phyloP scores from a whole-genome alignment of 2,113 vertebrate genomes.

The Ceyx margarethae region DNA sequence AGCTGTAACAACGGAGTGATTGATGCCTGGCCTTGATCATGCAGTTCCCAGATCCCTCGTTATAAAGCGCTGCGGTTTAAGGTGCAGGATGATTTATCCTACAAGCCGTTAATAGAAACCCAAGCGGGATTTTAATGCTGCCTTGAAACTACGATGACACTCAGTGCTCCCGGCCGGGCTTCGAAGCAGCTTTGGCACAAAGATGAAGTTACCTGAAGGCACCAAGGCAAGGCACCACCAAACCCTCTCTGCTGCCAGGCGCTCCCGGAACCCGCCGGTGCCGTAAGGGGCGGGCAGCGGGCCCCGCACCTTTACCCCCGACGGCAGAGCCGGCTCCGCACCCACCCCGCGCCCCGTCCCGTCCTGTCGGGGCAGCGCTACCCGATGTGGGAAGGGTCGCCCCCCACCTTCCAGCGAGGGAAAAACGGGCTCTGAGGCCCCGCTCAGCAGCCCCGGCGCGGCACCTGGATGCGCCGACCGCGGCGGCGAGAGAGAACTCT shows the following conservation, averaged over 20 bases:
- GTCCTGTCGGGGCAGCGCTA: not conserved
- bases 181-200: accelerated
- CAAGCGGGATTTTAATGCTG: accelerated
- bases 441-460: not conserved
- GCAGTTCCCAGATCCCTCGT: not conserved
- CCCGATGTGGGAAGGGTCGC: not conserved
- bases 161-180: not conserved
- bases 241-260: not conserved
- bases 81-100: accelerated
- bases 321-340: not conserved
- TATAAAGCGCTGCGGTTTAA: not conserved
- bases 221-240: not conserved
- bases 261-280: too few relatives aligned
- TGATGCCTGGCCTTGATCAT: accelerated
- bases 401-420: not conserved
- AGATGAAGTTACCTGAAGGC: accelerated
- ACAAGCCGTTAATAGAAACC: accelerated
- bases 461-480: not conserved
- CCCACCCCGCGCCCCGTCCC: not conserved
- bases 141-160: accelerated
- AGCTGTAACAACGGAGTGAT: not conserved
- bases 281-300: too few relatives aligned
- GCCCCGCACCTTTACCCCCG: not conserved
- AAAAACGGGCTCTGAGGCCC: too few relatives aligned
- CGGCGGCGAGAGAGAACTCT: not conserved